Base-by-base conservation (phyloP, 2,888 invertebrate species). In the Nineta flava region DNA sequence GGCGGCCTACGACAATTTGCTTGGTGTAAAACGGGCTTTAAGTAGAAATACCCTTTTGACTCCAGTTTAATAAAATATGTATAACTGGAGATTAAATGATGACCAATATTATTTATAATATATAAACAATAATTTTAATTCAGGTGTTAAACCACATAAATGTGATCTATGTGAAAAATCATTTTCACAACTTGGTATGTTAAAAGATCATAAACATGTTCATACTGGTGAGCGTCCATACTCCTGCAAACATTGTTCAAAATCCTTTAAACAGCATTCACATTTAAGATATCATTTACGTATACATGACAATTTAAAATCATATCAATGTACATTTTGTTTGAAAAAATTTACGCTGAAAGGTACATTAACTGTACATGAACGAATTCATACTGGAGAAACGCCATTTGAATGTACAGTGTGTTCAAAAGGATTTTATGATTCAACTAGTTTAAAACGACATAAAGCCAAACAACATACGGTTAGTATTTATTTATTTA, bases 371-470 rank as follows among this genome's bases (percentile, higher is more conserved):
- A 48, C 48, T 2, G 48, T 48, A n/a, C 48, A 13, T 38, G 15
- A 13, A 15, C 38, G 38, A 7, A 38, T 38, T 38, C 38, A 38
- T 15, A 38, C 38, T 2, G 48, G 48, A 13, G 48, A 48, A 10
- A 48, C 40, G 9, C 48, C 48, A 10, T 48, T 26, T 41, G 21
- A n/a, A 9, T 48, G 48, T 41, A n/a, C 26, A 6, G 41, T 48
- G 1, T 48, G 48, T 16, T n/a, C 21, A 1, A 48, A 48, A 26
- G 48, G 48, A 9, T 48, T 48, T 26, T 48, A 48, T 21, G 48
- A 48, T 48, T 48, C 48, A 16, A 48, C 41, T 26, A 48, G 48
- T 21, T 19, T 48, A 19, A 48, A 48, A 17, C 38, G 38, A 41
- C 48, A 48, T 40, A n/a, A 15, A 16, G 38, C 38, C 7, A 38